phyloP scores from a whole-genome alignment of 2,888 invertebrate species.

The Rotaria macrura region DNA sequence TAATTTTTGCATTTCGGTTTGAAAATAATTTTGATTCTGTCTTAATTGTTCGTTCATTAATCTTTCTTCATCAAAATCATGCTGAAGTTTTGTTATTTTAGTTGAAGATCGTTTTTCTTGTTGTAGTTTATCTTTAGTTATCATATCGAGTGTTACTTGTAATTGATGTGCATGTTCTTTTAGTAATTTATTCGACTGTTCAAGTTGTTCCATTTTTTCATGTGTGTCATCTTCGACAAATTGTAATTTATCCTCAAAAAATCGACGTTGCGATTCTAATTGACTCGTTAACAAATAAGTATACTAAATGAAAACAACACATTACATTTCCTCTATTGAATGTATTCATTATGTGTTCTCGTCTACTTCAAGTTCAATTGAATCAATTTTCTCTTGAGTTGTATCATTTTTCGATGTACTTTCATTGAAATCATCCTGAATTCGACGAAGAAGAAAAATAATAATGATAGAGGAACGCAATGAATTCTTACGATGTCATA shows the following conservation, averaged over 20 bases:
- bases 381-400: conserved; percentile 69
- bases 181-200: conserved; percentile 38
- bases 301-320: conserved; percentile 54
- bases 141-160: conserved; percentile 46
- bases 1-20: conserved; percentile 56
- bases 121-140: conserved; percentile 60
- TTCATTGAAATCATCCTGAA: conserved; percentile 46
- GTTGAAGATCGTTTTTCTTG: conserved; percentile 59
- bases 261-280: conserved; percentile 78
- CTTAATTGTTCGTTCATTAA: conserved; percentile 68
- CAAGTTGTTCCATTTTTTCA: conserved; percentile 41
- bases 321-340: not conserved
- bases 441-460: not conserved
- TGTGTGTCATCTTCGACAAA: conserved; percentile 46
- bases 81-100: conserved; percentile 59
- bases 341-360: not conserved
- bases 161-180: conserved; percentile 37
- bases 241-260: conserved; percentile 70
- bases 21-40: conserved; percentile 62
- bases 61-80: conserved; percentile 70
- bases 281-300: conserved; percentile 88
- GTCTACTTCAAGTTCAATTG: conserved; percentile 70
- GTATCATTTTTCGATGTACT: not conserved
- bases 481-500: conserved; percentile 47
- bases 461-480: conserved; percentile 36